Percentiles rank a stretch among this genome's conserved stretches.
Conservation (phyloP, 1,140 invertebrate species). For the Drosophila triauraria region DNA sequence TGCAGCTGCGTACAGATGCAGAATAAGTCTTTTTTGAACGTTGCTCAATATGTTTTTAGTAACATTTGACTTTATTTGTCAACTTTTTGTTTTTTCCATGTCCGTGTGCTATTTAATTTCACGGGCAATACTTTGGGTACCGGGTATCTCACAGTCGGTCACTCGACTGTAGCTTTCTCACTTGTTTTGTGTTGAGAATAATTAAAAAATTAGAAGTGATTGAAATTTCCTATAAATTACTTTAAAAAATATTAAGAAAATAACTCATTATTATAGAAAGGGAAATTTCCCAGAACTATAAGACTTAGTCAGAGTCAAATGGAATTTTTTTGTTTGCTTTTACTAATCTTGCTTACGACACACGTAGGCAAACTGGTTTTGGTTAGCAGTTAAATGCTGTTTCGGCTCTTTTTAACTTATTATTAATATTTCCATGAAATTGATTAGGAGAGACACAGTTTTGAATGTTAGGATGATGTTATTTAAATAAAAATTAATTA, state of each 20-base stretch:
- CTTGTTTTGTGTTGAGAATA: neutral
- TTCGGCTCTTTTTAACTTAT: slow-evolving; percentile 36
- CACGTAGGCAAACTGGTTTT: slow-evolving; percentile 14
- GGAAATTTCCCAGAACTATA: neutral
- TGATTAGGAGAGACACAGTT: neutral
- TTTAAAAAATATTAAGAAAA: neutral
- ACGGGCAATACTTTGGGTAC: too few species aligned
- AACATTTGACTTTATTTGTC: too few species aligned
- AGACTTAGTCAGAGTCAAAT: neutral
- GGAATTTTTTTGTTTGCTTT: slow-evolving; percentile 7
- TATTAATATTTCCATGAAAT: slow-evolving; percentile 22
- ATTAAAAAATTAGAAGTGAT: neutral
- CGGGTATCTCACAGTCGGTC: too few species aligned
- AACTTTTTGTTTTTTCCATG: too few species aligned
- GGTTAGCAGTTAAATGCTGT: slow-evolving; percentile 9
- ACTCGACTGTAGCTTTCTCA: too few species aligned
- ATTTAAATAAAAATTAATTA: neutral
- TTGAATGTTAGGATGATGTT: too few species aligned
- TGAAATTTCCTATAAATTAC: too few species aligned
- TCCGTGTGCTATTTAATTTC: too few species aligned
- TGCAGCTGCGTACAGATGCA: too few species aligned
- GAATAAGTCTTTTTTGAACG: too few species aligned
- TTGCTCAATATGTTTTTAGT: too few species aligned
- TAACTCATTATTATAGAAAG: neutral
- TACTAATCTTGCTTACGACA: neutral